phyloP scores from a whole-genome alignment of 2,797 vertebrate genomes.

The Schizothorax lantsangensis region DNA sequence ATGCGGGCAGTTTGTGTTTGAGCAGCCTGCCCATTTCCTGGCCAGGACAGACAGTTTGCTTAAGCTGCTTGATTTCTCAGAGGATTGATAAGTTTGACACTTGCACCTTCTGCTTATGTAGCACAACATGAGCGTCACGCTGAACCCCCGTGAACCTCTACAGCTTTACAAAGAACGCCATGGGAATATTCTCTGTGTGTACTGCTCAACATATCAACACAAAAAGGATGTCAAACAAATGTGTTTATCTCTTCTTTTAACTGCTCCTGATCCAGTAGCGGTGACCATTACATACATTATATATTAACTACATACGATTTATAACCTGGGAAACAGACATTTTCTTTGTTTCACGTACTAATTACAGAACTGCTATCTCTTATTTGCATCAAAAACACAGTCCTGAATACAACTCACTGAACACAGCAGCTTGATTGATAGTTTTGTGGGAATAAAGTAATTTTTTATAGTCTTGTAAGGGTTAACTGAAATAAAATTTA shows the following conservation, averaged over 20 bases:
- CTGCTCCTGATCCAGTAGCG: background rate
- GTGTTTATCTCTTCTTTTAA: constrained; percentile 1
- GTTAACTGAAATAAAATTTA: background rate
- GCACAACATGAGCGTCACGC: constrained; percentile 11
- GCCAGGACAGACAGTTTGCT: constrained; percentile 69
- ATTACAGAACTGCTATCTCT: background rate
- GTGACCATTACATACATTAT: background rate
- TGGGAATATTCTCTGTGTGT: background rate
- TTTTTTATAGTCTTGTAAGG: background rate
- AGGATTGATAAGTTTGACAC: constrained; percentile 47
- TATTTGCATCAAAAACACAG: background rate
- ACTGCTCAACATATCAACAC: background rate
- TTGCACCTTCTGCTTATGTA: constrained; percentile 2
- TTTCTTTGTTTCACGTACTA: background rate
- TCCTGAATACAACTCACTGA: background rate
- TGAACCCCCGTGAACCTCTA: background rate
- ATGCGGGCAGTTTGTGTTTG: constrained; percentile 68
- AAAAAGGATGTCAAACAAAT: background rate
- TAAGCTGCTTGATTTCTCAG: constrained; percentile 77
- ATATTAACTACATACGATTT: background rate
- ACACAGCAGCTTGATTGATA: background rate
- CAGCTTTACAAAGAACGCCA: background rate
- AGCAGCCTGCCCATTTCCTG: constrained; percentile 73
- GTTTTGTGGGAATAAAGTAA: background rate
- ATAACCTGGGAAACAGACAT: background rate